Evolutionary conservation across 2,888 invertebrate species (phyloP), one percentile per base, ranked within the genome.

Genomic region (Drosophila testacea): DNA sequence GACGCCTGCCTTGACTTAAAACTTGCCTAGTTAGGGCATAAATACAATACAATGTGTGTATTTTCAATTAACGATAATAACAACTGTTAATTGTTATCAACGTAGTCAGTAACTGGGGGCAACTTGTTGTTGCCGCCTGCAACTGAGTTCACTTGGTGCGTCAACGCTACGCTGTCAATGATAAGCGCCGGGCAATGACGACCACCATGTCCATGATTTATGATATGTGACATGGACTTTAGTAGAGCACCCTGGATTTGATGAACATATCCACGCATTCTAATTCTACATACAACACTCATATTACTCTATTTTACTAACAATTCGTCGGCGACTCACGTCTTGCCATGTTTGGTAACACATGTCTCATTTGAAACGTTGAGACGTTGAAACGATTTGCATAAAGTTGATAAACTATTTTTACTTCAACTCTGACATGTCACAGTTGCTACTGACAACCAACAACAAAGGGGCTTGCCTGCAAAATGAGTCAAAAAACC

Each of bases 1-100:
- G 52, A 54, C 46, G 56, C 38, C 34, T 51, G 77, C 57, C 34
- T 73, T 59, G 79, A 64, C 57, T 69, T 69, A 44, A 65, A 61
- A 50, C 44, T 50, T 51, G 46, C 57, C 55, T 69, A 60, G 79
- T 72, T 69, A 6, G 64, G 51, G 50, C 52, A 64, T 51, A 66
- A 72, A 57, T 69, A 63, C 64, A 44, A 52, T 46, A 59, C 68
- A 57, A 44, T 55, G 11, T 59, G 71, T 77, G 66, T 54, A 68
- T 30, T 55, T 74, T 73, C 83, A 88, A 84, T 89, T 83, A 83
- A 72, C 76, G 87, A 78, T 81, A 83, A 81, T 81, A 87, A 83
- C 87, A 66, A 56, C 65, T 54, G 73, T 73, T 80, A 73, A 89
- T 71, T 79, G 74, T 80, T 88, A 86, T 88, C 77, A 77, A 65